Conservation (phyloP, 2,888 invertebrate genomes). For the Eupithecia centaureata region DNA sequence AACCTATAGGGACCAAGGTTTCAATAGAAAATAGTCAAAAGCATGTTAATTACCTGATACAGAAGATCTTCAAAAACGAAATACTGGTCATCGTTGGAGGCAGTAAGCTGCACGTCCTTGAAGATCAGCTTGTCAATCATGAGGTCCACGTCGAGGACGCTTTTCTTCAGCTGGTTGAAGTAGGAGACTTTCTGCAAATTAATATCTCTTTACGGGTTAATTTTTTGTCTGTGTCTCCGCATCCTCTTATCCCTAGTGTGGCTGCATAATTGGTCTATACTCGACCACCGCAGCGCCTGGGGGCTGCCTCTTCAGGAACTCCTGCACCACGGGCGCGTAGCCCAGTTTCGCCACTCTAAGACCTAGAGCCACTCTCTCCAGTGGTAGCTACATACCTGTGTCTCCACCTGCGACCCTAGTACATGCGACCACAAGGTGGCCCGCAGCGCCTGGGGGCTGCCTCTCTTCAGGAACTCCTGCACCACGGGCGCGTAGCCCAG, state of each 20-base stretch:
- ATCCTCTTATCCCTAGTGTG: too few species aligned
- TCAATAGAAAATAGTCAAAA: not conserved
- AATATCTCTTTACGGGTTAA: too few species aligned
- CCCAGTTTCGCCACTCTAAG: constrained; percentile 90
- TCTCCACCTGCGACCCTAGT: constrained; percentile 90
- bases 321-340: constrained; percentile 94
- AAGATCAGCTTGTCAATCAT: constrained; percentile 97
- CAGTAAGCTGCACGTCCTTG: constrained; percentile 97
- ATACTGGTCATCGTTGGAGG: constrained; percentile 98
- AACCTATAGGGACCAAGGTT: not conserved
- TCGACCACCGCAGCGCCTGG: constrained; percentile 88
- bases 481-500: constrained; percentile 93
- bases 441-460: constrained; percentile 90
- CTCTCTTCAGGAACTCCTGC: constrained; percentile 95
- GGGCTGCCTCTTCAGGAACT: constrained; percentile 95
- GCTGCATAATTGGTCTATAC: too few species aligned
- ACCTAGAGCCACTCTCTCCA: constrained; percentile 88
- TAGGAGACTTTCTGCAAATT: constrained; percentile 87
- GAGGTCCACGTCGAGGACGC: constrained; percentile 94
- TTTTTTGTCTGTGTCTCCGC: too few species aligned
- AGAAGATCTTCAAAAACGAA: constrained; percentile 98
- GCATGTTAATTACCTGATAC: constrained; percentile 88
- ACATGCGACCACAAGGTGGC: constrained; percentile 94
- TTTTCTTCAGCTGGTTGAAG: constrained; percentile 91
- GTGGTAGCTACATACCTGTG: constrained; percentile 50